phyloP scores from a whole-genome alignment of 2,888 invertebrate species.

The Pycnomerus fuliginosus region DNA sequence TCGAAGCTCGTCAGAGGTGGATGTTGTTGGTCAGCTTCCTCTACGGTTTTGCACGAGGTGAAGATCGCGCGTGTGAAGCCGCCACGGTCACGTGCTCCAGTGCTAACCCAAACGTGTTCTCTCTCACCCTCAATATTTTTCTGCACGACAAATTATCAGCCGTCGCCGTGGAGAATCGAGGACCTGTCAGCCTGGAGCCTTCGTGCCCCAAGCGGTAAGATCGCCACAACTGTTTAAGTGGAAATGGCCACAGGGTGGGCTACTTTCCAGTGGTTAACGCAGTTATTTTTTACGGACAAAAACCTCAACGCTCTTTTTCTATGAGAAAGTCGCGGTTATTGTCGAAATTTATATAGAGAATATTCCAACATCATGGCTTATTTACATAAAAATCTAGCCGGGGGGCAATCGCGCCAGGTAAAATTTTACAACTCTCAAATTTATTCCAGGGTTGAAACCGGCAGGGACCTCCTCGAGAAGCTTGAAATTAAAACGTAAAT shows the following conservation, averaged over 20 bases:
- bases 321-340: too few relatives aligned
- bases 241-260: conserved; percentile 28
- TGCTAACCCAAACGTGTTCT: background rate
- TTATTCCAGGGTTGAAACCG: too few relatives aligned
- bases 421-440: too few relatives aligned
- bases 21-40: conserved; percentile 20
- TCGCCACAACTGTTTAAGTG: background rate
- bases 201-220: conserved; percentile 50
- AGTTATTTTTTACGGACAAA: conserved; percentile 3
- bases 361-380: too few relatives aligned
- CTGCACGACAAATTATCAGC: conserved; percentile 37
- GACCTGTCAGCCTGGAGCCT: conserved; percentile 49
- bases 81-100: conserved; percentile 20
- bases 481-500: too few relatives aligned
- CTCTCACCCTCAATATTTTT: conserved; percentile 39
- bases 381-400: too few relatives aligned
- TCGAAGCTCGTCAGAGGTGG: conserved; percentile 28
- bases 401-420: too few relatives aligned
- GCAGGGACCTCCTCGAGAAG: too few relatives aligned
- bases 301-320: too few relatives aligned
- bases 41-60: conserved; percentile 27
- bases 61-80: conserved; percentile 18
- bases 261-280: conserved; percentile 23
- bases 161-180: conserved; percentile 46
- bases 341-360: too few relatives aligned